phyloP scores from a whole-genome alignment of 2,797 vertebrate species.

The Pithecia hirsuta region DNA sequence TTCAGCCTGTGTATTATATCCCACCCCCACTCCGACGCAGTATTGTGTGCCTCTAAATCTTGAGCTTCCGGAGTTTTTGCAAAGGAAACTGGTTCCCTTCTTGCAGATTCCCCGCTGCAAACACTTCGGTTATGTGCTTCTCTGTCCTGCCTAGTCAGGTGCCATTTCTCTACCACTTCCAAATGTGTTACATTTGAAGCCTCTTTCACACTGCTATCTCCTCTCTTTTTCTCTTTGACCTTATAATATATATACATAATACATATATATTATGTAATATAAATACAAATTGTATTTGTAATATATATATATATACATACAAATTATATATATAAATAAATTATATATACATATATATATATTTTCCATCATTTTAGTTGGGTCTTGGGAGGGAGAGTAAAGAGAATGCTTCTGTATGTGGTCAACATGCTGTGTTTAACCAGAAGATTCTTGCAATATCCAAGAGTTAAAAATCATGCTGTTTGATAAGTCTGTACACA shows the following conservation, averaged over 20 bases:
- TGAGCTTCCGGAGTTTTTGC: background rate
- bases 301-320: too few species aligned
- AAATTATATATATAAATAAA: too few species aligned
- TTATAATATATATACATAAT: background rate
- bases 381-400: background rate
- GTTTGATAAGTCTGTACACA: background rate
- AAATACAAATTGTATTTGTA: too few species aligned
- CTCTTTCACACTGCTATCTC: background rate
- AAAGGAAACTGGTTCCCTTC: conserved; percentile 10
- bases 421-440: background rate
- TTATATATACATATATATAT: too few species aligned
- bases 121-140: background rate
- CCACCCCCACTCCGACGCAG: background rate
- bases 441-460: background rate
- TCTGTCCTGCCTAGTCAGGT: background rate
- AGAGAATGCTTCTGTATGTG: background rate
- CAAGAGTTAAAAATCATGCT: background rate
- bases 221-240: background rate
- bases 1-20: background rate
- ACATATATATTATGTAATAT: too few species aligned
- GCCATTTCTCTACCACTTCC: background rate
- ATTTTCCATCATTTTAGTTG: background rate
- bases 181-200: background rate
- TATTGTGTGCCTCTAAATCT: background rate
- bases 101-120: background rate